Conservation (phyloP, 2,113 vertebrate species). For the Brienomyrus longianalis region DNA sequence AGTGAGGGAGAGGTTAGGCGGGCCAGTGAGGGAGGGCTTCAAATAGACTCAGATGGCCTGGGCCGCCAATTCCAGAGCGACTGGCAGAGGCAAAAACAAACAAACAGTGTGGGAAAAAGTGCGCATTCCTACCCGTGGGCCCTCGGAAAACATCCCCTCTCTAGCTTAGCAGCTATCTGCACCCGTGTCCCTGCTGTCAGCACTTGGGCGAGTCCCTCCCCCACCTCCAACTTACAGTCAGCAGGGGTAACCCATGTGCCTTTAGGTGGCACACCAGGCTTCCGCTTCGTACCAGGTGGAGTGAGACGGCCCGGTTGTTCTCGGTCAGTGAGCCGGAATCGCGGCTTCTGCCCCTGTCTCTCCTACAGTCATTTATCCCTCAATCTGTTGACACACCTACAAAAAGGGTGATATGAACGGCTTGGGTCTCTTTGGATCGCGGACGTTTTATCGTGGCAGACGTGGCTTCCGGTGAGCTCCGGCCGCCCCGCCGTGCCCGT, state of each 20-base stretch:
- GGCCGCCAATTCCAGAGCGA: constrained; percentile 48
- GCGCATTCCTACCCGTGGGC: constrained; percentile 58
- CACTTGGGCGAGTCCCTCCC: background rate
- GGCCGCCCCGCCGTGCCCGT: constrained; percentile 52
- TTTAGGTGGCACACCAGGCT: background rate
- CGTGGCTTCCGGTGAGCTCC: constrained; percentile 12
- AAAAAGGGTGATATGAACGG: background rate
- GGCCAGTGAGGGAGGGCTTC: background rate
- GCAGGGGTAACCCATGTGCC: background rate
- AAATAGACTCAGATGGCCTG: background rate
- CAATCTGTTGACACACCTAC: background rate
- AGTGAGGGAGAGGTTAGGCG: background rate
- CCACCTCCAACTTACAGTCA: background rate
- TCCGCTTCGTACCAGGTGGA: background rate
- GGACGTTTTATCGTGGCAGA: background rate
- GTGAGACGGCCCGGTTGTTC: background rate
- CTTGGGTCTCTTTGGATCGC: background rate
- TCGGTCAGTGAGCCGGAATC: background rate
- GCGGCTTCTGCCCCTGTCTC: background rate
- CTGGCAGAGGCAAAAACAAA: constrained; percentile 45
- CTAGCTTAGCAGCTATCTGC: constrained; percentile 33
- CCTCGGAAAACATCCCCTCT: constrained; percentile 33
- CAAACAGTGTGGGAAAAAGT: constrained; percentile 57
- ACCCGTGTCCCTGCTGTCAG: constrained; percentile 13
- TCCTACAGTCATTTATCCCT: background rate